Evolutionary conservation across 1,140 invertebrate species (phyloP), one percentile per base, ranked within the genome.

Genomic region (Ceratina japonica): DNA sequence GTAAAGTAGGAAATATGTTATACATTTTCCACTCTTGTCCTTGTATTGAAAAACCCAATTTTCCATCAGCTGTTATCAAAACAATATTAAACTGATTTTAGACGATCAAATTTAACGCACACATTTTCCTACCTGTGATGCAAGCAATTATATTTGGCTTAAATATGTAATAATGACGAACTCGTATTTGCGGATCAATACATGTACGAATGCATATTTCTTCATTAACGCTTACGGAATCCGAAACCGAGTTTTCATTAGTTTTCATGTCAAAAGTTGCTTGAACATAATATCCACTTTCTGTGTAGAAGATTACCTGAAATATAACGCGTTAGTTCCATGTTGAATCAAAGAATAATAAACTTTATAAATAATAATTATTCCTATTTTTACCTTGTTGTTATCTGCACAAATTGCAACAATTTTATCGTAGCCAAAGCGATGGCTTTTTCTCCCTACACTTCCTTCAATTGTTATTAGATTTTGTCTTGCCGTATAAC

Each of bases 11-110:
- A 75, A 83, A 85, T 13, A 83, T 3, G 66, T 86, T 82, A 37
- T 82, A 65, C n/a, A 88, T 66, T 59, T 80, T 69, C 86, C 85
- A 88, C 59, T 83, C 16, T 76, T 49, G 68, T 51, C 70, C 76
- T 59, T 75, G 3, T 1, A 81, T 49, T 18, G 83, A 84, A 59
- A 87, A 77, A 18, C 87, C 87, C 52, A 88, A 64, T 18, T 80
- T 52, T 12, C 86, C 86, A 49, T 62, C 27, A 51, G 81, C 87
- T 88, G 58, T 15, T 78, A 75, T 59, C 10, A 71, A 44, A 51
- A 44, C 62, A 74, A 56, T 37, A 74, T 37, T 16, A 72, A 27
- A 18, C 65, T 62, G 52, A 66, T 44, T 24, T 76, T 24, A 65
- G 58, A 31, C 13, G 13, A 59, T 22, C 15, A 77, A 18, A 66